Percentiles rank a stretch among this genome's conserved stretches.
These are phyloP conservation scores for Mythimna lalbum DNA, from an alignment of 2,888 invertebrate species.

Conservation along the genomic window DNA sequence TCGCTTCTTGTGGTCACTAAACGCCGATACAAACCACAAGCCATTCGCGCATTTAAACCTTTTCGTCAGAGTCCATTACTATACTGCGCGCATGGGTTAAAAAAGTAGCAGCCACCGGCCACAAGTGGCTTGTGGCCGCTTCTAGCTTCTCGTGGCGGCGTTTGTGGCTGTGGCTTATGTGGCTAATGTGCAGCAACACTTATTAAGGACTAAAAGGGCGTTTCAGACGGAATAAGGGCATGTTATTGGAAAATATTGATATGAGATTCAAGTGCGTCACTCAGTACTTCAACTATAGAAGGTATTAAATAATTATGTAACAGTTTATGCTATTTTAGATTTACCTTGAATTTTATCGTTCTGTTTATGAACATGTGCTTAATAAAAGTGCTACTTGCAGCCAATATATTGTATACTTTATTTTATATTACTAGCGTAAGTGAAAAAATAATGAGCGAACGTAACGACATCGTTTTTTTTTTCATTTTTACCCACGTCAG, in stretches of 20 bases:
- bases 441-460: neutral
- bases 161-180: too few species aligned
- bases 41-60: too few species aligned
- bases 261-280: neutral
- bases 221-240: constrained; percentile 14
- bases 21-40: too few species aligned
- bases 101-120: too few species aligned
- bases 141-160: too few species aligned
- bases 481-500: neutral
- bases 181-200: neutral
- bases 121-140: too few species aligned
- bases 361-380: constrained; percentile 27
- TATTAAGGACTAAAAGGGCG: constrained; percentile 1
- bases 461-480: neutral
- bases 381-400: constrained; percentile 12
- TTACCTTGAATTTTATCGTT: constrained; percentile 41
- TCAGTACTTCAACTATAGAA: neutral
- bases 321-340: constrained; percentile 6
- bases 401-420: neutral
- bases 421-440: neutral
- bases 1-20: too few species aligned
- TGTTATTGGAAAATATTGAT: constrained; percentile 11
- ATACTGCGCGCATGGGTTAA: too few species aligned
- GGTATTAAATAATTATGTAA: neutral
- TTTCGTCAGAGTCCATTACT: too few species aligned